Evolutionary conservation across 1,140 invertebrate species (phyloP), one percentile per base, ranked within the genome.

Genomic region (Lepidurus packardi): DNA sequence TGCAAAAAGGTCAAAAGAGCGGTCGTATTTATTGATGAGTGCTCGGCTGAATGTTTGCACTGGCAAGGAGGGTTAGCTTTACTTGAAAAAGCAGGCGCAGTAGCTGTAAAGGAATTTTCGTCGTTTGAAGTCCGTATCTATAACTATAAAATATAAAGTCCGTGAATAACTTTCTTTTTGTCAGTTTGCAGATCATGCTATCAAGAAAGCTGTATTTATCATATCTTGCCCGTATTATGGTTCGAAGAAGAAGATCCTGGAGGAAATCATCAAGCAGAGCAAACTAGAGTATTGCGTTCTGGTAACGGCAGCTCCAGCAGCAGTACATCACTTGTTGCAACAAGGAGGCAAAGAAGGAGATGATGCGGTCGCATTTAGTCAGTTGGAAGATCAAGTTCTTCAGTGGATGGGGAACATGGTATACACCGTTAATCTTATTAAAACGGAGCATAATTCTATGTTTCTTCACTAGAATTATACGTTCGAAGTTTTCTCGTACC

Each of bases 21-120:
- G 53, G 85, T 88, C 5, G 89, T 90, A 7, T 90, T 88, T 81
- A 83, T 90, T 45, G 90, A 90, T 82, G 85, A 89, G 80, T 81
- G 82, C 44, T 85, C 85, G 80, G 87, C 88, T 10, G 89, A 90
- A 83, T 87, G 88, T 81, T 83, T 90, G 24, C 89, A 90, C 82
- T 90, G 89, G 89, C 85, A 89, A 82, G 89, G 89, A 7, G 89
- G 89, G 7, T 81, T 89, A n/a, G 84, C 85, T 74, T 84, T 85
- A 79, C 80, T 90, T 43, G 80, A 88, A 4, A 82, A 84, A 41
- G 85, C 85, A 65, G 89, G 89, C 77, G 89, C 88, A 47, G 81
- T 86, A 25, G 85, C 84, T 82, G 86, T 90, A 0, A 89, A 89
- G 81, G 87, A 86, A 81, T 86, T 90, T 79, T 89, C 89, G 13